Evolutionary conservation across 2,888 invertebrate genomes (phyloP).

Genomic region (Operophtera brumata): DNA sequence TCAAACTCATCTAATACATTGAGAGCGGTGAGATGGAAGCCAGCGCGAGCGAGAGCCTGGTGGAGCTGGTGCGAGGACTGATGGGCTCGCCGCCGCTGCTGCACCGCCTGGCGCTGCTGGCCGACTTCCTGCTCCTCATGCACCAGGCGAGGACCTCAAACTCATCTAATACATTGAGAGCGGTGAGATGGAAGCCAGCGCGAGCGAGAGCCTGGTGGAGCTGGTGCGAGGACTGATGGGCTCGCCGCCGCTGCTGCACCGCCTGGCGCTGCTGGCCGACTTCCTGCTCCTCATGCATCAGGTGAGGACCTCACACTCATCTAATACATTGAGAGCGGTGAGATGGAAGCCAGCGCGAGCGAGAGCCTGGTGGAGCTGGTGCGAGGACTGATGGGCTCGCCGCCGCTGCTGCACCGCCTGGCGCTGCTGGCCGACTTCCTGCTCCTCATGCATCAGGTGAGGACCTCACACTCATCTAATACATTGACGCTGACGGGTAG

Average conservation of each 20-base stretch:
- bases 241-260: constrained; percentile 82
- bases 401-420: constrained; percentile 83
- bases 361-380: constrained; percentile 73
- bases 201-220: constrained; percentile 65
- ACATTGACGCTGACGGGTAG: no score
- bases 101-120: constrained; percentile 83
- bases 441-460: constrained; percentile 84
- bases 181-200: no score
- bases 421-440: constrained; percentile 85
- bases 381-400: no score
- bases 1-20: no score
- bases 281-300: constrained; percentile 87
- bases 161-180: no score
- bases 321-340: no score
- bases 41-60: constrained; percentile 46
- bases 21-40: no score
- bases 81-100: constrained; percentile 83
- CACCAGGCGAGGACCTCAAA: constrained; percentile 77
- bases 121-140: constrained; percentile 85
- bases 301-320: constrained; percentile 42
- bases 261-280: constrained; percentile 84
- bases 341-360: no score
- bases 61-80: constrained; percentile 52
- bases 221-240: no score
- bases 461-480: no score